Base-by-base conservation (phyloP, 2,888 invertebrate genomes). In the Lasioglossum pauxillum region DNA sequence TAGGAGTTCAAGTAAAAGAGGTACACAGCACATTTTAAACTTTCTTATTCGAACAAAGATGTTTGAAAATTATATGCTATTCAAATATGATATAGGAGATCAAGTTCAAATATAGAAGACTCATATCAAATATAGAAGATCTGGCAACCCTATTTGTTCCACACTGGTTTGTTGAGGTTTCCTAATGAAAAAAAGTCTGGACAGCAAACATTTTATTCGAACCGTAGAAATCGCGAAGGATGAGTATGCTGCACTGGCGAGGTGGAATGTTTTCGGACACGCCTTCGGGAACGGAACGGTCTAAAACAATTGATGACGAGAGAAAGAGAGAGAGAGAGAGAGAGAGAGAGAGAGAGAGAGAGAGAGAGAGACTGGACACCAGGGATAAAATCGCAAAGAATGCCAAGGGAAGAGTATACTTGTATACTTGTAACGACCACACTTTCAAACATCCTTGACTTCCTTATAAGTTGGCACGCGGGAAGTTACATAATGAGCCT, bases 401-500 rank as follows among this genome's bases (percentile, higher is more conserved):
- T 93, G 91, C 90, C 91, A 85, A 90, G 89, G 90, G 93, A 90
- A 88, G 90, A 91, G 89, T 90, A 90, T 88, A 88, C 87, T 89
- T 23, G 69, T 64, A 16, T 31, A 31, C 64, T 64, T 71, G 89
- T 91, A 91, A 89, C 90, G 90, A 91, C 88, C 91, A 92, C 91
- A 94, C 94, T 94, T 94, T 94, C 94, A 93, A 94, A 94, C 93
- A 94, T 94, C 94, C 94, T 94, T 94, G 94, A 93, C 94, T 94
- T 94, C 94, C 94, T 94, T 94, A 93, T 93, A 92, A 89, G 90
- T 89, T 86, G 89, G 89, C 91, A 90, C 91, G 92, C 90, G 90
- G 92, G 93, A 93, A 92, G 92, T 94, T 94, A 94, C 93, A 92
- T 93, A 94, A 94, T 88, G 88, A 90, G 82, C 69, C 82, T 88